Base-by-base conservation (phyloP, 2,113 vertebrate genomes). In the Lanius collurio region DNA sequence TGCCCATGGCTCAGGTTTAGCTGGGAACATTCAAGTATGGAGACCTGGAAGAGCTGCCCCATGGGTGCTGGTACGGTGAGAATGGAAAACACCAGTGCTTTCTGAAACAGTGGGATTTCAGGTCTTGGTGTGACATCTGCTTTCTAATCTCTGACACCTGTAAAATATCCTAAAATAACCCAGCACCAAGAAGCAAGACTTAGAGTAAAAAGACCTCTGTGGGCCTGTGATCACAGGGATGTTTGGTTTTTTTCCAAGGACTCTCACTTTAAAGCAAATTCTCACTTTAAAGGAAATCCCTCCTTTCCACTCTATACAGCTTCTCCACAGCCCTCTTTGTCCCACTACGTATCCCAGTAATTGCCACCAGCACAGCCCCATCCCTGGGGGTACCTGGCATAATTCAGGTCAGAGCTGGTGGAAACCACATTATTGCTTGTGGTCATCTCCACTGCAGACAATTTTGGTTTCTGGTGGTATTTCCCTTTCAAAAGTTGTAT, bases 1-100 rank as follows among this genome's bases (percentile, higher is more conserved):
- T 52, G 90, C 92, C 90, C 41, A 15, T 78, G 92, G 93, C 90
- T 93, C 35, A 15, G 83, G 64, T 67, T 93, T 80, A 90, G 91
- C 68, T 90, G 75, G 90, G 62, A 88, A 42, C 30, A 7, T 52
- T 92, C 7, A 7, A 28, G 42, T 23, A 1, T 33, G 63, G 93
- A 86, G 67, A 9, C 15, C 37, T 74, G 70, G 79, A 60, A 64
- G 39, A 83, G 30, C 35, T 73, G n/a, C 13, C 18, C 67, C 4
- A 1, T 26, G 57, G 62, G 62, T 44, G 27, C 23, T 60, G 73
- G 31, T 7, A 23, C 0, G 3, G 39, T 55, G 57, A 89, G 62
- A n/a, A 68, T 30, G 74, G 64, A 37, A 75, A 82, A 78, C 8
- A 24, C 5, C 6, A 31, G 22, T 21, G 9, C 15, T 42, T 74